Evolutionary conservation across 2,797 vertebrate species (phyloP).

Genomic region (Choloepus didactylus): DNA sequence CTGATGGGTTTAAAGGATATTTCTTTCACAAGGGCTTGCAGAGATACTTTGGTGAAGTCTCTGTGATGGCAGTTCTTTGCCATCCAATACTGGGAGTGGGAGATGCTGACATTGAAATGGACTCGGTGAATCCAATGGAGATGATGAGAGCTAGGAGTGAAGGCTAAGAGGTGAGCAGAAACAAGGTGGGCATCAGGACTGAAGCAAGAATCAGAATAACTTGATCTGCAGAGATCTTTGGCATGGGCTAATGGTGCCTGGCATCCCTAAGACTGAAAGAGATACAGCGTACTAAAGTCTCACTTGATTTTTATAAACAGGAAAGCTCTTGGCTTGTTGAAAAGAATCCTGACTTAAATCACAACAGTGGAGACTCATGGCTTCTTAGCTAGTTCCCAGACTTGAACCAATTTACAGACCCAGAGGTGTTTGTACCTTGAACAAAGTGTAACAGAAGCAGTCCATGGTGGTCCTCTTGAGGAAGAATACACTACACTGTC

Average conservation of each 20-base stretch:
- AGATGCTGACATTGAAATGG: not conserved
- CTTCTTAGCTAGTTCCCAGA: not conserved
- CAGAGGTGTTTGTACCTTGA: not conserved
- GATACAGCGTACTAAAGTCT: not conserved
- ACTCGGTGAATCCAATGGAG: not conserved
- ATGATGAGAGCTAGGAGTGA: not conserved
- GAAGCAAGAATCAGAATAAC: not conserved
- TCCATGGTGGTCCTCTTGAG: not conserved
- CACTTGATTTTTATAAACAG: not conserved
- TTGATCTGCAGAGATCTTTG: not conserved
- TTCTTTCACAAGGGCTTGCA: not conserved
- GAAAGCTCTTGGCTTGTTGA: not conserved
- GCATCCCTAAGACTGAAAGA: not conserved
- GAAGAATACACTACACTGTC: not conserved
- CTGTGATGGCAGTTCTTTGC: not conserved
- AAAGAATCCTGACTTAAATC: not conserved
- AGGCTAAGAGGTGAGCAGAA: not conserved
- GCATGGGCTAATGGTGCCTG: not conserved
- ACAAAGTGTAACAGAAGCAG: not conserved
- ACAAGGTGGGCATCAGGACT: not conserved
- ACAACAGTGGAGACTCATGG: not conserved
- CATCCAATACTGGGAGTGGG: not conserved
- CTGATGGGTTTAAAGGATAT: not conserved
- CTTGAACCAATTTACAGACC: not conserved
- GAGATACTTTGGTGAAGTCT: not conserved